Percentiles rank a stretch among this genome's conserved stretches.
Conservation (phyloP, 2,113 vertebrate genomes). For the Hystrix cristata region DNA sequence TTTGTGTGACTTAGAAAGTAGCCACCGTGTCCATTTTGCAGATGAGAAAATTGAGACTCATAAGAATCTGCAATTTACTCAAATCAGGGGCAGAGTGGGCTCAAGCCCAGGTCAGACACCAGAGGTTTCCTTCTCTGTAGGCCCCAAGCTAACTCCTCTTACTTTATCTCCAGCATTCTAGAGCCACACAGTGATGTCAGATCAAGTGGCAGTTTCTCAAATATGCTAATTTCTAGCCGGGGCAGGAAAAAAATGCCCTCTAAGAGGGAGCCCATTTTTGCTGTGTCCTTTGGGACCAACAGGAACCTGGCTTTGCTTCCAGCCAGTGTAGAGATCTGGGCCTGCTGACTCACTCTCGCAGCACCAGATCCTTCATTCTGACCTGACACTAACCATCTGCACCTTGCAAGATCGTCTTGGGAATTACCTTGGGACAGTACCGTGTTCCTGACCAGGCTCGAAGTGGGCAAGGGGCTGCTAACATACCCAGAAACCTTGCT, state of each 20-base stretch:
- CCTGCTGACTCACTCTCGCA: background rate
- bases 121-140: background rate
- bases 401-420: background rate
- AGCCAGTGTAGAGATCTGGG: background rate
- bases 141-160: too few species aligned
- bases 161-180: background rate
- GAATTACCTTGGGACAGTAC: background rate
- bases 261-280: background rate
- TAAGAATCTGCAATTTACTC: background rate
- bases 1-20: background rate
- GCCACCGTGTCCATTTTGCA: background rate
- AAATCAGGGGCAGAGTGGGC: background rate
- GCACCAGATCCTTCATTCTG: background rate
- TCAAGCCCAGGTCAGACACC: background rate
- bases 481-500: background rate
- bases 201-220: background rate
- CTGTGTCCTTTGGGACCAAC: too few species aligned
- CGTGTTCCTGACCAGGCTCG: rapidly evolving
- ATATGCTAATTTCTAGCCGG: background rate
- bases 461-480: background rate
- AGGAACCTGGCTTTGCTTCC: background rate
- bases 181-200: background rate
- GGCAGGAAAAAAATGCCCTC: background rate
- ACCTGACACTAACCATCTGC: background rate
- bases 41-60: background rate